Percentiles rank a stretch among this genome's conserved stretches.
Evolutionary conservation across 2,113 vertebrate species (phyloP).

Genomic region (Pleuronectes platessa): DNA sequence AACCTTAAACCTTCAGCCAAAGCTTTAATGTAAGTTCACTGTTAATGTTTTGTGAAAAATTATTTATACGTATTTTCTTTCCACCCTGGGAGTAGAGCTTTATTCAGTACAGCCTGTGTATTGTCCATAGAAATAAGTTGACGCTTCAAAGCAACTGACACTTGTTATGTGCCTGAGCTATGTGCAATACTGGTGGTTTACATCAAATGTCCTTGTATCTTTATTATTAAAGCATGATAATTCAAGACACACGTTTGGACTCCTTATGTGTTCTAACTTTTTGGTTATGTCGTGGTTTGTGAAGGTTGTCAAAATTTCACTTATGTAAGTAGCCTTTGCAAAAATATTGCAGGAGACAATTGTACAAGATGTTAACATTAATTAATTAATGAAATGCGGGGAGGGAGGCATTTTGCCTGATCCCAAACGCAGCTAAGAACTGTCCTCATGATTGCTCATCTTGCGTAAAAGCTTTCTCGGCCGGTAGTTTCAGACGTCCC

Average conservation of each 20-base stretch:
- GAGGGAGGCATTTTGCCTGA: background rate
- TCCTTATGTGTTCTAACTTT: background rate
- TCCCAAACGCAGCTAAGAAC: background rate
- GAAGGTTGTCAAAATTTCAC: background rate
- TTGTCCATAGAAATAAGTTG: constrained; percentile 66
- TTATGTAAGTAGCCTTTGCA: constrained; percentile 7
- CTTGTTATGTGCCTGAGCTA: constrained; percentile 83
- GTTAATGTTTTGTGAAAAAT: constrained; percentile 58
- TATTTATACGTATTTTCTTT: constrained; percentile 18
- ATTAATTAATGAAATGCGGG: constrained; percentile 38
- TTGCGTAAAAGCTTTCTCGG: constrained; percentile 55
- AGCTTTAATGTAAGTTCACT: constrained; percentile 77
- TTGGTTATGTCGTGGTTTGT: background rate
- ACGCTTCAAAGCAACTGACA: constrained; percentile 70
- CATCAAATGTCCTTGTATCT: constrained; percentile 76
- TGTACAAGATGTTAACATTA: constrained; percentile 50
- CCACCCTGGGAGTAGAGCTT: constrained; percentile 64
- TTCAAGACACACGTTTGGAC: constrained; percentile 21
- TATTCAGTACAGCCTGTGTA: constrained; percentile 70
- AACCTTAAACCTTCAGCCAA: constrained; percentile 77
- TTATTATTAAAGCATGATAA: constrained; percentile 86
- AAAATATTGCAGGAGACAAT: background rate
- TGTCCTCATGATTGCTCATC: constrained; percentile 19
- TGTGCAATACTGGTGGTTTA: constrained; percentile 83
- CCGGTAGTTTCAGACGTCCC: constrained; percentile 42